phyloP scores from a whole-genome alignment of 2,888 invertebrate species.

The Anthoptus insignis region DNA sequence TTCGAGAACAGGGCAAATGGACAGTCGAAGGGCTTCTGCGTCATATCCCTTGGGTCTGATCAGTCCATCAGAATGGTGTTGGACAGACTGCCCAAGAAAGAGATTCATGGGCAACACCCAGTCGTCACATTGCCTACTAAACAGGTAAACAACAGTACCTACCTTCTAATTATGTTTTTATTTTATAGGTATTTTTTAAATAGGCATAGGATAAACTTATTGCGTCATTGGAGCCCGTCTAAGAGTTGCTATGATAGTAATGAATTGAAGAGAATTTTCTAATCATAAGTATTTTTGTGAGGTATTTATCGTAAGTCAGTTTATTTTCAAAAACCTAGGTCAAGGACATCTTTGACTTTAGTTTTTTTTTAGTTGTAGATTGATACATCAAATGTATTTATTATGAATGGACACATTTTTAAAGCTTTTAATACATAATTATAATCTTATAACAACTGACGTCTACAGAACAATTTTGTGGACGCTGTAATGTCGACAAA shows the following conservation, averaged over 20 bases:
- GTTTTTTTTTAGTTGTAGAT: too few species aligned
- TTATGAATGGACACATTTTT: too few species aligned
- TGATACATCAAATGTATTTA: too few species aligned
- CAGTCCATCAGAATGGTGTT: constrained; percentile 95
- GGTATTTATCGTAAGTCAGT: neutral
- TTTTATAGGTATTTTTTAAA: neutral
- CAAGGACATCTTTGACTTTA: too few species aligned
- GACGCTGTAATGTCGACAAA: too few species aligned
- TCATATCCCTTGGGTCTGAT: constrained; percentile 97
- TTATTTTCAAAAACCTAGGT: too few species aligned
- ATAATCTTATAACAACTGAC: too few species aligned
- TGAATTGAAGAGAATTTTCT: neutral
- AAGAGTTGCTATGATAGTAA: neutral
- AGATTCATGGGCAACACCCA: constrained; percentile 98
- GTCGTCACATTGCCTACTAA: constrained; percentile 98
- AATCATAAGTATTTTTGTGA: neutral
- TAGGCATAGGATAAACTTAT: neutral
- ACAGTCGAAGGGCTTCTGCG: constrained; percentile 99
- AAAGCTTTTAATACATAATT: too few species aligned
- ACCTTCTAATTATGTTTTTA: neutral
- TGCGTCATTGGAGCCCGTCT: too few species aligned
- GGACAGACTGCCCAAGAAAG: constrained; percentile 98
- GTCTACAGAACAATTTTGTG: too few species aligned
- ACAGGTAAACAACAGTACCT: constrained; percentile 86
- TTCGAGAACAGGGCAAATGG: constrained; percentile 99